Evolutionary conservation across 2,888 invertebrate species (phyloP).

Genomic region (Gandaritis pyraliata): DNA sequence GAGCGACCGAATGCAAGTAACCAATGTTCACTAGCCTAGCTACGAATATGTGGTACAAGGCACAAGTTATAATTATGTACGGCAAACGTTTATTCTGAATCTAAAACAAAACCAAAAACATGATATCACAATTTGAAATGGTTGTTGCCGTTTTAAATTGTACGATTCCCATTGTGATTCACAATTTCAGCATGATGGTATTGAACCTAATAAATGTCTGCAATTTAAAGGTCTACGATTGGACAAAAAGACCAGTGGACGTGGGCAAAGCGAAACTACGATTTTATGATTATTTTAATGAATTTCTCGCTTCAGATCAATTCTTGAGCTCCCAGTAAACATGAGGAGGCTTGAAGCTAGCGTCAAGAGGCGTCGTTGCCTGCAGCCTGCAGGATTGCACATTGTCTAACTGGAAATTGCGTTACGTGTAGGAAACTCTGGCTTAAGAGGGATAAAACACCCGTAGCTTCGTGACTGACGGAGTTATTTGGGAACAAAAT

Average conservation of each 20-base stretch:
- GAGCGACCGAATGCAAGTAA: constrained; percentile 44
- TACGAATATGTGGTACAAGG: not conserved
- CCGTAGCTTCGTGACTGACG: not conserved
- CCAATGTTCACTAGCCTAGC: constrained; percentile 40
- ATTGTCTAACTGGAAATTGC: constrained; percentile 18
- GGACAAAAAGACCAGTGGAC: too few species aligned
- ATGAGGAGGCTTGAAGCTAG: constrained; percentile 20
- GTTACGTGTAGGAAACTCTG: constrained; percentile 5
- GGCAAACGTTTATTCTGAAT: not conserved
- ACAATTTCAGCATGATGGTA: too few species aligned
- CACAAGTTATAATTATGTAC: not conserved
- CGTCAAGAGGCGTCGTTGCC: constrained; percentile 29
- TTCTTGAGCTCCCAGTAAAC: constrained; percentile 4
- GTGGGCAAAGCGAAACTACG: too few species aligned
- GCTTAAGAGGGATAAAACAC: not conserved
- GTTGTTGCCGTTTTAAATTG: too few species aligned
- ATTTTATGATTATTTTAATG: not conserved
- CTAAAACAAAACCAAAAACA: too few species aligned
- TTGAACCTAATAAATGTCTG: too few species aligned
- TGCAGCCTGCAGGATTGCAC: constrained; percentile 22
- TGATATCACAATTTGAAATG: too few species aligned
- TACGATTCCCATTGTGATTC: too few species aligned
- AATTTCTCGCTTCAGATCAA: constrained; percentile 16
- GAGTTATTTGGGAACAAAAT: not conserved
- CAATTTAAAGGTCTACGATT: too few species aligned